Conservation (phyloP, 2,888 invertebrate genomes). For the Cynaeus angustus region DNA sequence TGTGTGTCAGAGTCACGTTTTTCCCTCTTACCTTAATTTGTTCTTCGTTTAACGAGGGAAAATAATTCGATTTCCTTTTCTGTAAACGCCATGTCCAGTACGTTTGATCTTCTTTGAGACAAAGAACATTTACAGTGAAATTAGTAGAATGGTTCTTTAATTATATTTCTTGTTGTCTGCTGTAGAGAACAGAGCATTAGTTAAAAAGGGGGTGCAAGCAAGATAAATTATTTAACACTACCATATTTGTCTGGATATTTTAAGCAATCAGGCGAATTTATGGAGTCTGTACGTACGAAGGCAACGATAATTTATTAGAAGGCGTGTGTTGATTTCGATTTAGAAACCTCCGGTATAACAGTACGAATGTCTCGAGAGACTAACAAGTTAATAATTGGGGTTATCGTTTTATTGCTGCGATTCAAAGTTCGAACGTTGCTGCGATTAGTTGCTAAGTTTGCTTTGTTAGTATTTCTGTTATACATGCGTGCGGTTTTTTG, state of each 20-base stretch:
- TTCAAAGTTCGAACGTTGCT: slow-evolving; percentile 19
- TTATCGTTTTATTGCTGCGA: slow-evolving; percentile 18
- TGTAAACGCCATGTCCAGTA: background rate
- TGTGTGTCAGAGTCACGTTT: background rate
- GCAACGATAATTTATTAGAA: slow-evolving; percentile 24
- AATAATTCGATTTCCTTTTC: slow-evolving; percentile 18
- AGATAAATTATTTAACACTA: slow-evolving; percentile 21
- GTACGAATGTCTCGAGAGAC: slow-evolving; percentile 21
- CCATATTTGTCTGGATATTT: slow-evolving; percentile 26
- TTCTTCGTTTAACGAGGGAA: slow-evolving; percentile 3
- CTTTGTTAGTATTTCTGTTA: slow-evolving; percentile 6
- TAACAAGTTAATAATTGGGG: slow-evolving; percentile 38
- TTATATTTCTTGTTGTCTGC: slow-evolving; percentile 16
- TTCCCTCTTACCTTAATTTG: slow-evolving; percentile 2
- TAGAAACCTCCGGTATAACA: slow-evolving; percentile 21
- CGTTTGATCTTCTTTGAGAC: slow-evolving; percentile 14
- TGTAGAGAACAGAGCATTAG: background rate
- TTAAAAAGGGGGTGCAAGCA: slow-evolving; percentile 7
- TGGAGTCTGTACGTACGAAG: slow-evolving; percentile 19
- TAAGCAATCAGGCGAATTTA: slow-evolving; percentile 31
- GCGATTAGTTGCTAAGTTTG: slow-evolving; percentile 19
- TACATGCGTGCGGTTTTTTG: slow-evolving; percentile 5
- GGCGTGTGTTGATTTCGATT: slow-evolving; percentile 39
- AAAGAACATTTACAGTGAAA: slow-evolving; percentile 21
- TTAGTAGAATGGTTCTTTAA: slow-evolving; percentile 17